Base-by-base conservation (phyloP, 2,888 invertebrate species). In the Sminthurinus aureus region DNA sequence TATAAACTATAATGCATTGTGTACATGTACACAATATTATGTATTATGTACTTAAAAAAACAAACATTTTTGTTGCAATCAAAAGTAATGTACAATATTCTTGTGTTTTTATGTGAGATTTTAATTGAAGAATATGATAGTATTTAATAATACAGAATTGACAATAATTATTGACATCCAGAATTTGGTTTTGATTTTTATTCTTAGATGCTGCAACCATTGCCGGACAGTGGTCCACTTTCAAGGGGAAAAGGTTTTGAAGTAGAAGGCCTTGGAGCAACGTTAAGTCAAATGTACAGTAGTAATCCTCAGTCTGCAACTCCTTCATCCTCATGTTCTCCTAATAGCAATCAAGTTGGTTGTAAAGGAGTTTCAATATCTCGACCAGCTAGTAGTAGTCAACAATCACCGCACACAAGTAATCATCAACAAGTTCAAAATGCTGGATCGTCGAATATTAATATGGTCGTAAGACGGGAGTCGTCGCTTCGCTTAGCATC, bases 381-480 rank as follows among this genome's bases (percentile, higher is more conserved):
- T 20, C 73, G 84, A 67, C 80, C 79, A 24, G 58, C 82, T 26
- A 64, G 81, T 67, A 58, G 50, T 15, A 73, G n/a, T 73, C 71
- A 82, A 20, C 38, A 22, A 50, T 50, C 73, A 64, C 73, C 50
- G n/a, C 73, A 22, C 12, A 67, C 76, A 50, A 26, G n/a, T 73
- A 79, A 79, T 73, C 79, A 79, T 64, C 80, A 80, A 51, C 52
- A 69, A 51, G 22, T 79, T 71, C 80, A 81, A 24, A 81, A 58
- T 74, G 58, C 73, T 20, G 22, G 20, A 69, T 18, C 78, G 13
- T 58, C 52, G 20, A 81, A 81, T 79, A 38, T 78, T 69, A 82
- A 82, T 64, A 80, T 83, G 79, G 85, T 78, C 79, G 85, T 87
- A 18, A 79, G 87, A 82, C 92, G 94, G 66, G 95, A 95, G 90